These are phyloP conservation scores for Melinaea menophilus DNA, from an alignment of 2,888 invertebrate genomes.

Conservation along the genomic window DNA sequence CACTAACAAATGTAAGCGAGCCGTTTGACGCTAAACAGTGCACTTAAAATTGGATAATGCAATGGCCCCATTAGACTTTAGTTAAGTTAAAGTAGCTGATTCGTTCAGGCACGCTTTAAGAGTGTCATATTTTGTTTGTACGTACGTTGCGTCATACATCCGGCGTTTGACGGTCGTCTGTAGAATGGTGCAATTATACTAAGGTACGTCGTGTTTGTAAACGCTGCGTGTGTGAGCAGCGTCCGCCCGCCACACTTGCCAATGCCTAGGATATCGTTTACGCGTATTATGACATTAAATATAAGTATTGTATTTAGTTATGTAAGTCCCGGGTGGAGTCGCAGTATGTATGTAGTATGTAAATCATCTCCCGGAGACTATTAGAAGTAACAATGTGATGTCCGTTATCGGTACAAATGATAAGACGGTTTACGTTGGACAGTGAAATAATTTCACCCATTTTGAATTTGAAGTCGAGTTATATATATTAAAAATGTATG, in stretches of 20 bases:
- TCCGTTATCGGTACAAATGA: slow-evolving; percentile 21
- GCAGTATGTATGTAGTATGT: neutral
- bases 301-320: slow-evolving; percentile 33
- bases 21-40: no score
- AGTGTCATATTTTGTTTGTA: slow-evolving; percentile 57
- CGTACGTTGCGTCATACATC: slow-evolving; percentile 42
- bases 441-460: no score
- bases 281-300: slow-evolving; percentile 50
- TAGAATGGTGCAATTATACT: slow-evolving; percentile 7
- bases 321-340: neutral
- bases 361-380: neutral
- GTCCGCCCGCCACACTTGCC: slow-evolving; percentile 59
- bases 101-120: slow-evolving; percentile 49
- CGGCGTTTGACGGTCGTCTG: slow-evolving; percentile 5
- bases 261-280: slow-evolving; percentile 64
- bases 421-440: no score
- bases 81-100: slow-evolving; percentile 31
- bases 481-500: no score
- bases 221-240: slow-evolving; percentile 19
- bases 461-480: no score
- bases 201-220: neutral
- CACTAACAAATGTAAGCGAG: no score
- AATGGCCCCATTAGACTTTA: slow-evolving; percentile 10
- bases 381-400: slow-evolving; percentile 36
- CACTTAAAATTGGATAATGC: no score